A percentile compares a stretch with the other conserved stretches of the same genome.
phyloP scores from a whole-genome alignment of 2,888 invertebrate genomes.

The Sminthurides aquaticus region DNA sequence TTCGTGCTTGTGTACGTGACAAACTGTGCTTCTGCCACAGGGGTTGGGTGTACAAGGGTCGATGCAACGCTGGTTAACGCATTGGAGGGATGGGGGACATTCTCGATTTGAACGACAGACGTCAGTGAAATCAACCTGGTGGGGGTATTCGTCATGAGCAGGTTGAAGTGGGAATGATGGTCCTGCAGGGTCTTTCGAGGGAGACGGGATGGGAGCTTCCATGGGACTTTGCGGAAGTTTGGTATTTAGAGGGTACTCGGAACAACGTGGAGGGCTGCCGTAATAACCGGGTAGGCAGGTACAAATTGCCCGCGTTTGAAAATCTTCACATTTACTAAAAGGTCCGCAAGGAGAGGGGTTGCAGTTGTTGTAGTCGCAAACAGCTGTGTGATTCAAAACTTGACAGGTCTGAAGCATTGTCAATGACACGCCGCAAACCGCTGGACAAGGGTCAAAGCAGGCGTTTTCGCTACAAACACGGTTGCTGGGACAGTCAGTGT shows the following conservation, averaged over 20 bases:
- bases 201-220: background rate
- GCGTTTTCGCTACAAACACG: constrained; percentile 12
- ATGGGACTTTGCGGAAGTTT: background rate
- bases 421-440: background rate
- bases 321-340: constrained; percentile 15
- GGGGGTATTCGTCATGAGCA: background rate
- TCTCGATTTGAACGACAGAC: constrained; percentile 73
- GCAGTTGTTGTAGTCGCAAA: constrained; percentile 16
- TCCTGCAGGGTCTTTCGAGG: background rate
- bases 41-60: constrained; percentile 18
- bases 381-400: constrained; percentile 10
- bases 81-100: constrained; percentile 59
- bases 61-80: background rate
- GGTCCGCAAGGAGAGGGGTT: constrained; percentile 20
- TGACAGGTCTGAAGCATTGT: constrained; percentile 1
- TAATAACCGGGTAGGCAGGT: constrained; percentile 14
- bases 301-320: background rate
- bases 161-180: background rate
- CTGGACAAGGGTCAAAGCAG: constrained; percentile 17
- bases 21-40: constrained; percentile 12
- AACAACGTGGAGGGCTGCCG: constrained; percentile 5
- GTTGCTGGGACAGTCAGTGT: constrained; percentile 12
- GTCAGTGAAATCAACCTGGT: background rate
- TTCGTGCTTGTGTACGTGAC: constrained; percentile 8
- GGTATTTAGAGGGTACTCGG: background rate